These are phyloP conservation scores for Salvelinus alpinus DNA, from an alignment of 2,113 vertebrate genomes.

Conservation along the genomic window DNA sequence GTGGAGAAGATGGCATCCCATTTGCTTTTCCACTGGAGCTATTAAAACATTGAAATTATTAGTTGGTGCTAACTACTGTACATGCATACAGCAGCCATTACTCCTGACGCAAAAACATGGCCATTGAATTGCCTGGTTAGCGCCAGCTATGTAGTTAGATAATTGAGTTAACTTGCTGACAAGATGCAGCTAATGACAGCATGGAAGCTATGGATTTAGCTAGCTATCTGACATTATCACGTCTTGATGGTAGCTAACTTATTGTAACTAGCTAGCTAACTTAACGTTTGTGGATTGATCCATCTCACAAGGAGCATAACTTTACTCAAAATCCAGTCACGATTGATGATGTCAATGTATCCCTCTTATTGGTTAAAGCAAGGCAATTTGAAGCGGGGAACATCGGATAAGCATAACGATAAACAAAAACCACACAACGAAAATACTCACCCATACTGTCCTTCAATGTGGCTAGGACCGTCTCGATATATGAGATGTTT, in stretches of 20 bases:
- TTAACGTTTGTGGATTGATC: neutral
- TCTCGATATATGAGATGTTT: slow-evolving; percentile 48
- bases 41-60: neutral
- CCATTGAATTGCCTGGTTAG: too few relatives aligned
- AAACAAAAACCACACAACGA: slow-evolving; percentile 53
- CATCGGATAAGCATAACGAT: neutral
- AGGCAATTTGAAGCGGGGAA: neutral
- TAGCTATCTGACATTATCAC: neutral
- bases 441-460: slow-evolving; percentile 77
- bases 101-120: too few relatives aligned
- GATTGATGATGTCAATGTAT: neutral
- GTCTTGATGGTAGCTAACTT: neutral
- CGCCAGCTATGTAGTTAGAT: neutral
- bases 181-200: neutral
- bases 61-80: neutral
- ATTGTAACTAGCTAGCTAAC: too few relatives aligned
- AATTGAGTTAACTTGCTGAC: neutral
- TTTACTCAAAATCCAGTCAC: neutral
- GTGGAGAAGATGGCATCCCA: too few relatives aligned
- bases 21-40: neutral
- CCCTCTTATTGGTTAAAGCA: neutral
- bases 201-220: neutral
- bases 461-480: slow-evolving; percentile 39
- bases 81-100: too few relatives aligned
- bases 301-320: neutral